phyloP scores from a whole-genome alignment of 2,113 vertebrate species.

The Oncorhynchus clarkii region DNA sequence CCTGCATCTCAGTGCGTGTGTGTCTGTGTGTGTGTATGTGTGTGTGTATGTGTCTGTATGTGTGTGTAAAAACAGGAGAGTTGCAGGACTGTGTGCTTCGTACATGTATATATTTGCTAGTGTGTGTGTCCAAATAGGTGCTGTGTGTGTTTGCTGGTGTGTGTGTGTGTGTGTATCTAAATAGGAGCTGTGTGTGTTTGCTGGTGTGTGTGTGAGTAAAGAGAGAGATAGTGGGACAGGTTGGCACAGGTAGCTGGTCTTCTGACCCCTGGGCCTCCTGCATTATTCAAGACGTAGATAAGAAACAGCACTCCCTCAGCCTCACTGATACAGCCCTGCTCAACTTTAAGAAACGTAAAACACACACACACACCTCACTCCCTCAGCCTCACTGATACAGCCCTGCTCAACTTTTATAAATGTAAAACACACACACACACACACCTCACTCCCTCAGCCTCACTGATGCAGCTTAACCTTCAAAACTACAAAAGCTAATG shows the following conservation, averaged over 20 bases:
- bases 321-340: not conserved
- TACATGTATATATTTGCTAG: not conserved
- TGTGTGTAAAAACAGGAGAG: not conserved
- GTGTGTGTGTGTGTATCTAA: not conserved
- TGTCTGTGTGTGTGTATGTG: not conserved
- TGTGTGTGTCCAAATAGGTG: not conserved
- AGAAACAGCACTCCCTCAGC: constrained; percentile 24
- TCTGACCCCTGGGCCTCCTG: constrained; percentile 28
- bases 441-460: too few species aligned
- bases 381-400: too few species aligned
- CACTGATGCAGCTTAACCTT: constrained; percentile 46
- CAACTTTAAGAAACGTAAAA: not conserved
- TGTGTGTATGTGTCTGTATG: not conserved
- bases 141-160: constrained; percentile 12
- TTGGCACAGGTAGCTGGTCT: not conserved
- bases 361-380: not conserved
- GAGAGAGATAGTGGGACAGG: not conserved
- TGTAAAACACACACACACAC: too few species aligned
- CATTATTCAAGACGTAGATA: constrained; percentile 51
- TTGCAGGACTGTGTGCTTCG: not conserved
- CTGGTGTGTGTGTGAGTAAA: not conserved
- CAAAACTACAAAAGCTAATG: not conserved
- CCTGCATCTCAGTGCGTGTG: not conserved
- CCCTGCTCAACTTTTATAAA: too few species aligned
- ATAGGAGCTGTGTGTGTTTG: too few species aligned